phyloP scores from a whole-genome alignment of 2,888 invertebrate species.

The Polyploca ridens region DNA sequence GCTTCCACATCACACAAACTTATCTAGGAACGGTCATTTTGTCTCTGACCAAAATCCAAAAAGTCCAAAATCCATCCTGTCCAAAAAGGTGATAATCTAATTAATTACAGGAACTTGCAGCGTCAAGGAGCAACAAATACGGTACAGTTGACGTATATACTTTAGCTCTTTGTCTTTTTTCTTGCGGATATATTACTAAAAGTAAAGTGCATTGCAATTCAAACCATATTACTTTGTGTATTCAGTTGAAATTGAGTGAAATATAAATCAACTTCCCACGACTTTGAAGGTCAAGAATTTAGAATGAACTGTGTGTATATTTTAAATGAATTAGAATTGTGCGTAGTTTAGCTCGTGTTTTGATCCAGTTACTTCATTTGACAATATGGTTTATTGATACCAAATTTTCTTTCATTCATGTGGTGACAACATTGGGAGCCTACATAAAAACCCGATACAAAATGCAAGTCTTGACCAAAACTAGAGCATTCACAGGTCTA shows the following conservation, averaged over 20 bases:
- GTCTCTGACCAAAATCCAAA: too few relatives aligned
- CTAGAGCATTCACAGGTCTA: background rate
- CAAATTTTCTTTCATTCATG: background rate
- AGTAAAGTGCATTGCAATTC: background rate
- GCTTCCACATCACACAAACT: slow-evolving; percentile 39
- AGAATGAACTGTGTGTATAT: background rate
- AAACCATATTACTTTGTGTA: too few relatives aligned
- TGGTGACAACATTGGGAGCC: too few relatives aligned
- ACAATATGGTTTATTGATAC: background rate
- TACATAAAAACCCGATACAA: too few relatives aligned
- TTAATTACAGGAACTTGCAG: too few relatives aligned
- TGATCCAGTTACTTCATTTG: background rate
- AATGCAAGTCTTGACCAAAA: background rate
- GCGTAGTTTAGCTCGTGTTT: background rate
- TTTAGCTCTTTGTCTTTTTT: too few relatives aligned
- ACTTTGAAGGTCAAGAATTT: background rate
- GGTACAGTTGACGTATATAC: too few relatives aligned
- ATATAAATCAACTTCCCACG: background rate
- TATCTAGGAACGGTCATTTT: background rate
- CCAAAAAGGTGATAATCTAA: too few relatives aligned
- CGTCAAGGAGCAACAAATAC: too few relatives aligned
- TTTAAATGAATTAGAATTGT: background rate
- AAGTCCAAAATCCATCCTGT: too few relatives aligned
- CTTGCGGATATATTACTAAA: background rate
- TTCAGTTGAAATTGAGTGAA: background rate